Conservation (phyloP, 2,113 vertebrate genomes). For the Microcebus ravelobensis region DNA sequence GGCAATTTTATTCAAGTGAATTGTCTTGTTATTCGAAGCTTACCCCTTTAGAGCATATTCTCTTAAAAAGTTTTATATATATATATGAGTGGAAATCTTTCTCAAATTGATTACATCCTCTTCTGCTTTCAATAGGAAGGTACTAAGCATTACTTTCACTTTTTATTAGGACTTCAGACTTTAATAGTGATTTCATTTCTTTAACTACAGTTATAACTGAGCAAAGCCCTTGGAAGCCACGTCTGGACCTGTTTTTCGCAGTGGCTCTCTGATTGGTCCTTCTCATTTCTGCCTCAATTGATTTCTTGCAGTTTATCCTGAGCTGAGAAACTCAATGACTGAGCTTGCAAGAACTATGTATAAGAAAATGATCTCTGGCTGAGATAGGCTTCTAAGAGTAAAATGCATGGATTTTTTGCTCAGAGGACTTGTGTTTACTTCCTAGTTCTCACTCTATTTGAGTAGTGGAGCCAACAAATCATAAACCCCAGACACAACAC, state of each 20-base stretch:
- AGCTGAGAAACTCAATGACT: not conserved
- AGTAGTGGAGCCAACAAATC: not conserved
- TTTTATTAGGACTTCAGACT: not conserved
- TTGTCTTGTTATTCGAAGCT: not conserved
- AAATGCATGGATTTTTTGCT: not conserved
- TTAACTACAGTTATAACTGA: not conserved
- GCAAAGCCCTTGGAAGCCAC: not conserved
- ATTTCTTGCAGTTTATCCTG: not conserved
- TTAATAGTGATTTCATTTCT: not conserved
- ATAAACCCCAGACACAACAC: not conserved
- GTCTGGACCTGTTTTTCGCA: not conserved
- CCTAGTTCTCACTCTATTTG: not conserved
- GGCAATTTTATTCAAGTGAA: not conserved
- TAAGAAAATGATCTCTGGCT: not conserved
- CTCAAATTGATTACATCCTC: not conserved
- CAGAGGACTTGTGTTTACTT: conserved; percentile 1
- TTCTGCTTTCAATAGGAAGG: not conserved
- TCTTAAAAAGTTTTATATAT: not conserved
- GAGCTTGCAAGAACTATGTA: not conserved
- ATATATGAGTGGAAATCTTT: not conserved
- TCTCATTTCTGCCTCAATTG: not conserved
- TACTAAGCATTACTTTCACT: not conserved
- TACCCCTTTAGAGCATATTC: not conserved
- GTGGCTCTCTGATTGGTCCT: not conserved
- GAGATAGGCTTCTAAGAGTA: not conserved